A percentile compares a stretch with the other conserved stretches of the same genome.
Conservation (phyloP, 2,113 vertebrate genomes). For the Pithys albifrons region DNA sequence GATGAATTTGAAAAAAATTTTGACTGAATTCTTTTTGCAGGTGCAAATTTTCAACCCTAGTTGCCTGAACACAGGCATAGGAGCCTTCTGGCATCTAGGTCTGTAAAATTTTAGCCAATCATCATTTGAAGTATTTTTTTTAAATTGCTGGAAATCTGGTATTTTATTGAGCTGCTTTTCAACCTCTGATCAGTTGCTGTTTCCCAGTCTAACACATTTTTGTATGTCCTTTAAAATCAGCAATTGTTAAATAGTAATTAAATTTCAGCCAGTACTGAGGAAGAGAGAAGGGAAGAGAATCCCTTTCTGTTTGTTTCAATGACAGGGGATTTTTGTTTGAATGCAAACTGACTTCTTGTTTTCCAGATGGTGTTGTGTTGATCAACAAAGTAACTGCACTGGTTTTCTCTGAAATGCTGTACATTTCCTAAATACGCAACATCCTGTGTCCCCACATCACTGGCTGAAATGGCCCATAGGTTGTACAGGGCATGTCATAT, state of each 20-base stretch:
- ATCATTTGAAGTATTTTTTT: constrained; percentile 36
- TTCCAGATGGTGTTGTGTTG: neutral
- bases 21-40: constrained; percentile 56
- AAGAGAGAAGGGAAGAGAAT: neutral
- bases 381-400: neutral
- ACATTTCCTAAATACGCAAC: neutral
- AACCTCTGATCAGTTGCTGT: constrained; percentile 61
- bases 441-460: neutral
- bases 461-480: rapidly evolving
- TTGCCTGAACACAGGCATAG: neutral
- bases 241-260: neutral
- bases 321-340: neutral
- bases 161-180: constrained; percentile 70
- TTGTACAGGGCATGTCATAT: rapidly evolving
- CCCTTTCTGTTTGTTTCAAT: neutral
- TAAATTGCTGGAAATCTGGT: constrained; percentile 56
- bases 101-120: constrained; percentile 65
- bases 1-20: constrained; percentile 61
- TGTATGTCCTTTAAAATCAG: constrained; percentile 45
- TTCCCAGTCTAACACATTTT: constrained; percentile 62
- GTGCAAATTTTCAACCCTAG: constrained; percentile 41
- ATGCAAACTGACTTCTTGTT: neutral
- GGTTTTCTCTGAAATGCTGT: constrained; percentile 29
- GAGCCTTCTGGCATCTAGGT: constrained; percentile 50
- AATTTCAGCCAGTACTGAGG: constrained; percentile 5